Conservation (phyloP, 2,113 vertebrate species). For the Onychorhynchus coronatus region DNA sequence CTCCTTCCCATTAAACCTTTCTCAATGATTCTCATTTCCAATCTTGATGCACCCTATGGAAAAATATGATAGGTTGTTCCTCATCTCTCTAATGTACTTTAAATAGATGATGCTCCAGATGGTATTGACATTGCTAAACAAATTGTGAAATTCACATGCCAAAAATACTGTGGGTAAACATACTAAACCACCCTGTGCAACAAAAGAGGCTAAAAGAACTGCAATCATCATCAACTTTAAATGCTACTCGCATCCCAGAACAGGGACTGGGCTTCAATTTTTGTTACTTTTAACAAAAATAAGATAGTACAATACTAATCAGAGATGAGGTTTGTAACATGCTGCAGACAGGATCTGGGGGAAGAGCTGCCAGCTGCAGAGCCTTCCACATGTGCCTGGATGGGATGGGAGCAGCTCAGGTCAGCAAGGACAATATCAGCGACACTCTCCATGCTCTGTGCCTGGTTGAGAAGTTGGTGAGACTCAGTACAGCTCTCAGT, state of each 20-base stretch:
- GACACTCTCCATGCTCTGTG: neutral
- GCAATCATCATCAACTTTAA: constrained; percentile 65
- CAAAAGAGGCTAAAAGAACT: constrained; percentile 66
- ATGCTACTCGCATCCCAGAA: constrained; percentile 36
- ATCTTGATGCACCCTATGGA: constrained; percentile 63
- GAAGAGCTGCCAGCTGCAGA: constrained; percentile 18
- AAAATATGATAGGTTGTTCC: constrained; percentile 68
- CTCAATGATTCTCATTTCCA: constrained; percentile 66
- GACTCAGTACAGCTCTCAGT: neutral
- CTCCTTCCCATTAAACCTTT: constrained; percentile 53
- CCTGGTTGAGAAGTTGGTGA: neutral
- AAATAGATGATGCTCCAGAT: constrained; percentile 72
- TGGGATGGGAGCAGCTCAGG: neutral
- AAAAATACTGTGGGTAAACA: constrained; percentile 73
- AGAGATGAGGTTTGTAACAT: neutral
- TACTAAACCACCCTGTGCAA: constrained; percentile 61
- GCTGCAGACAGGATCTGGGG: neutral
- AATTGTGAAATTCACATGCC: constrained; percentile 70
- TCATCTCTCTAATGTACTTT: constrained; percentile 69
- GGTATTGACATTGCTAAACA: constrained; percentile 73
- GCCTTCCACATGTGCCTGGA: neutral
- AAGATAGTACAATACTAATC: constrained; percentile 46
- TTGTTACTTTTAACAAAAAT: constrained; percentile 58
- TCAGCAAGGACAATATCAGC: neutral
- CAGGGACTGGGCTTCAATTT: constrained; percentile 52